Base-by-base conservation (phyloP, 2,113 vertebrate genomes). In the Salvelinus alpinus region DNA sequence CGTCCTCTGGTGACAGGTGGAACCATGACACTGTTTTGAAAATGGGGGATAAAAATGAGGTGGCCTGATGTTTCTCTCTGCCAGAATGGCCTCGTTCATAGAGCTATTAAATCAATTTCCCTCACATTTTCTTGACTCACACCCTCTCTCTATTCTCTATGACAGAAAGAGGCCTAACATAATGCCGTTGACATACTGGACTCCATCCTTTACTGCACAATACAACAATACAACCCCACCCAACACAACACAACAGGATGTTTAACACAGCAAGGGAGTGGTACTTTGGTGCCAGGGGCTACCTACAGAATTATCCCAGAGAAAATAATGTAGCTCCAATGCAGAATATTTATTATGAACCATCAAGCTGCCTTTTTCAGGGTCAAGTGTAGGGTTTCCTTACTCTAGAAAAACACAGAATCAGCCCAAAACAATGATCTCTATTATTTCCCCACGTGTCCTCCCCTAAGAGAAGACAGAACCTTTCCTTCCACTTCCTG, bases 401-500 rank as follows among this genome's bases (percentile, higher is more conserved):
- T 44, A 44, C 9, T 44, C 38, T 44, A 9, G 9, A 9, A 44
- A 44, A 44, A 44, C 38, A 44, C 38, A 44, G 2, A 11, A 44
- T 44, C 8, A 44, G 38, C 9, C 38, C 9, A 44, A 44, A 44
- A 44, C 38, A 44, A 44, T 3, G 9, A 44, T 44, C 38, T 44
- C 38, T 11, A 44, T 44, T 44, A 44, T 12, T 5, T 4, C 51
- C 69, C 75, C 60, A 75, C 64, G 2, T 44, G 38, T 44, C 38
- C 9, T 38, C 38, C 38, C 8, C 38, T 44, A 44, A 44, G 9
- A 44, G 38, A 44, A 75, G 66, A 5, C 57, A 54, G 47, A 24
- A 34, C 68, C 67, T 79, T 67, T 83, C 81, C 77, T 87, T 74
- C 75, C 80, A 85, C 62, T 24, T 62, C n/a, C 59, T 62, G 6